A percentile compares a stretch with the other conserved stretches of the same genome.
Evolutionary conservation across 2,113 vertebrate species (phyloP).

Genomic region (Gymnobelideus leadbeateri): DNA sequence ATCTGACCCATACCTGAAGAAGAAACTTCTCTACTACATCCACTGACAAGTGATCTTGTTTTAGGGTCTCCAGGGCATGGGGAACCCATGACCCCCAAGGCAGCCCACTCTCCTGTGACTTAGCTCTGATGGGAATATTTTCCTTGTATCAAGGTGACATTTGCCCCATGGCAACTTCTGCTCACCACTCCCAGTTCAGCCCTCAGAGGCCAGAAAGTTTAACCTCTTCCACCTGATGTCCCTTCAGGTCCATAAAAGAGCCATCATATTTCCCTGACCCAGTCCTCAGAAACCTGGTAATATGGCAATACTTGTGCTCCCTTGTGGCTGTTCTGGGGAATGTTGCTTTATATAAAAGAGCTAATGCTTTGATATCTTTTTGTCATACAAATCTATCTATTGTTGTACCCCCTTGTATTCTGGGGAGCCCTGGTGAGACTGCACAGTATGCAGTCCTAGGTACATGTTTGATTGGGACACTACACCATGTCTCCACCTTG

Average conservation of each 20-base stretch:
- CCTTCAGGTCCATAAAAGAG: background rate
- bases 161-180: background rate
- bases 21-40: background rate
- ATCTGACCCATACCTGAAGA: no score
- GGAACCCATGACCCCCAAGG: background rate
- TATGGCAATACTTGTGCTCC: background rate
- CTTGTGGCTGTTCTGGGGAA: background rate
- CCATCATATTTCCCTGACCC: background rate
- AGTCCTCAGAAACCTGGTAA: background rate
- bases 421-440: background rate
- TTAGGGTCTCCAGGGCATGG: no score
- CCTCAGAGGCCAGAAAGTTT: background rate
- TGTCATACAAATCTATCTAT: background rate
- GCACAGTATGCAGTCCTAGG: background rate
- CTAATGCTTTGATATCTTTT: no score
- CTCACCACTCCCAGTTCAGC: background rate
- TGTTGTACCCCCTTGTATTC: background rate
- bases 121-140: background rate
- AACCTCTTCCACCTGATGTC: no score
- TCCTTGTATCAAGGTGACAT: background rate
- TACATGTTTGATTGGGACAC: background rate
- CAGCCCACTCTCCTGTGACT: background rate
- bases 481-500: background rate
- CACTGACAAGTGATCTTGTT: background rate
- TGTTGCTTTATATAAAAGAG: no score